Evolutionary conservation across 2,888 invertebrate species (phyloP).

Genomic region (Pedicia rivosa): DNA sequence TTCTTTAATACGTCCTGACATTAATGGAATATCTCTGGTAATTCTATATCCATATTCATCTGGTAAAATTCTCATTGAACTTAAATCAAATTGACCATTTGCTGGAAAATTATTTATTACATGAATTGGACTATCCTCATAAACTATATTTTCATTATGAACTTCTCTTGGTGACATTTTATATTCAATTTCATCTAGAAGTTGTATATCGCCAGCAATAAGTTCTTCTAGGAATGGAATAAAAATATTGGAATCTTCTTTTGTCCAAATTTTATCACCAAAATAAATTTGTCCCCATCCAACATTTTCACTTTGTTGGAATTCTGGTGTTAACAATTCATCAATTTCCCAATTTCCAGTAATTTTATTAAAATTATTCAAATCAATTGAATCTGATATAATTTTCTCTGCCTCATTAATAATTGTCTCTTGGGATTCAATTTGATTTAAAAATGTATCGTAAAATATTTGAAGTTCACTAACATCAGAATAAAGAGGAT

Average conservation of each 20-base stretch:
- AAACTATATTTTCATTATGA: background rate
- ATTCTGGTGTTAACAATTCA: constrained; percentile 15
- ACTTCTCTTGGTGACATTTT: background rate
- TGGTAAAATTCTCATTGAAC: no score
- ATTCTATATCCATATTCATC: no score
- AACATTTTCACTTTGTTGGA: constrained; percentile 16
- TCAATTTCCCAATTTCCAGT: constrained; percentile 11
- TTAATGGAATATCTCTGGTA: no score
- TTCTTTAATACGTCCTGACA: background rate
- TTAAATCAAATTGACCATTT: background rate
- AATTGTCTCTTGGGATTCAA: constrained; percentile 19
- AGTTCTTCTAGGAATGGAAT: constrained; percentile 17
- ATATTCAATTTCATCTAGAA: constrained; percentile 1
- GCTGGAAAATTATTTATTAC: no score
- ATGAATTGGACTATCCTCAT: background rate
- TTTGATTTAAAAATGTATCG: constrained; percentile 16
- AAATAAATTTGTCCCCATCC: constrained; percentile 18
- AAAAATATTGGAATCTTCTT: constrained; percentile 17
- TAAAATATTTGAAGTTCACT: constrained; percentile 22
- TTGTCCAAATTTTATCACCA: constrained; percentile 20
- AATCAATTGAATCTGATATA: constrained; percentile 13
- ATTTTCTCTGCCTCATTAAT: no score
- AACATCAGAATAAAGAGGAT: constrained; percentile 21
- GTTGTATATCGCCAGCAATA: constrained; percentile 12
- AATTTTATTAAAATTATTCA: background rate